These are phyloP conservation scores for Scytalopus superciliaris DNA, from an alignment of 2,113 vertebrate species.

Conservation along the genomic window DNA sequence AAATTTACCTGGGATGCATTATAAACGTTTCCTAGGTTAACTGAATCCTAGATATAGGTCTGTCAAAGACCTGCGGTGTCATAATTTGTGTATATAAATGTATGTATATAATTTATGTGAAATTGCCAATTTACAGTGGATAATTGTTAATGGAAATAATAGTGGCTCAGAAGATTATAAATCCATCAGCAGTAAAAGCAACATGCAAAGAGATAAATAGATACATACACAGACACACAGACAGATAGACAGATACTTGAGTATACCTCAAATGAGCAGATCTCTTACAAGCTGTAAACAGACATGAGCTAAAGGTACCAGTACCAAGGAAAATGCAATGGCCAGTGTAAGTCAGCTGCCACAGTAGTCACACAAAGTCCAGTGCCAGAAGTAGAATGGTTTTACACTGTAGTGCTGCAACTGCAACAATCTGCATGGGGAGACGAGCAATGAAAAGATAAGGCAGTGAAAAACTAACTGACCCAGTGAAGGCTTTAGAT, in stretches of 20 bases:
- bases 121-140: not conserved
- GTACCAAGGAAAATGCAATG: not conserved
- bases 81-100: not conserved
- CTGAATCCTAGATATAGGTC: not conserved
- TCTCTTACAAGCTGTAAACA: not conserved
- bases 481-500: not conserved
- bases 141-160: not conserved
- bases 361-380: not conserved
- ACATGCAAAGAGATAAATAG: not conserved
- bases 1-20: not conserved
- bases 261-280: not conserved
- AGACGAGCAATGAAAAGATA: not conserved
- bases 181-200: not conserved
- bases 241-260: not conserved
- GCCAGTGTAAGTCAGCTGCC: not conserved
- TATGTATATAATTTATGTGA: not conserved
- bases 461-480: too few relatives aligned
- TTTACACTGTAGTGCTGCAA: not conserved
- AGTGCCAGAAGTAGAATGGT: not conserved
- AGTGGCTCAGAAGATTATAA: not conserved
- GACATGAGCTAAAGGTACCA: not conserved
- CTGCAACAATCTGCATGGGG: not conserved
- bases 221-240: not conserved
- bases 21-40: not conserved
- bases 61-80: not conserved